A percentile compares a stretch with the other conserved stretches of the same genome.
phyloP scores from a whole-genome alignment of 2,888 invertebrate genomes.

The Dasypolia templi region DNA sequence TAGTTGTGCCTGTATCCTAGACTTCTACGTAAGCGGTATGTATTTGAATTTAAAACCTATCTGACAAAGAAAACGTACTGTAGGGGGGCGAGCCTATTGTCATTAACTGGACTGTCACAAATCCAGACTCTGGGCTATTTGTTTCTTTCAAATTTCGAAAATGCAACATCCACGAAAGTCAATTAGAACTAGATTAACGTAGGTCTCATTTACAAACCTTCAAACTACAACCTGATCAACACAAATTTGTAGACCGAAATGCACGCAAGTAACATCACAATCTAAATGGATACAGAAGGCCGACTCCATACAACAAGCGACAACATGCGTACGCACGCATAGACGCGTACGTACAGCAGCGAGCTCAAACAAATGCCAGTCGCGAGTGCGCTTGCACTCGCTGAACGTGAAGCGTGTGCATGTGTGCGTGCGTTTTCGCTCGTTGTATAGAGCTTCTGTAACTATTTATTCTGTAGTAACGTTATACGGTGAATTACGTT shows the following conservation, averaged over 20 bases:
- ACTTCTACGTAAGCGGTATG: neutral
- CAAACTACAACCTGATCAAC: constrained; percentile 6
- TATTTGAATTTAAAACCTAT: neutral
- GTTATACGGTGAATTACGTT: constrained; percentile 14
- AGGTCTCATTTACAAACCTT: constrained; percentile 7
- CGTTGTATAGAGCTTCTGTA: neutral
- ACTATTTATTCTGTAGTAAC: neutral
- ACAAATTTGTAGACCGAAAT: too few relatives aligned
- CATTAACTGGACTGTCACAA: neutral
- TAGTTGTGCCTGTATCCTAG: neutral
- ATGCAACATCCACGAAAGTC: neutral
- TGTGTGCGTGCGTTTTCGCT: neutral
- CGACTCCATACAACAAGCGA: rapidly evolving
- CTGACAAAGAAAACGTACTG: neutral
- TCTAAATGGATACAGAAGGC: neutral
- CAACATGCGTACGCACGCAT: neutral
- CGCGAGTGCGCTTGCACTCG: neutral
- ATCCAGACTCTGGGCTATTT: neutral
- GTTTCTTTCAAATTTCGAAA: neutral
- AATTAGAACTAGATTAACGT: constrained; percentile 2
- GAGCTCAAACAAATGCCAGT: neutral
- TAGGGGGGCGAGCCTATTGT: neutral
- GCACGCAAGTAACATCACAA: neutral
- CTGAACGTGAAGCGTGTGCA: neutral
- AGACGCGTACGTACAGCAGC: too few relatives aligned